Base-by-base conservation (phyloP, 2,113 vertebrate species). In the Nycticebus coucang region DNA sequence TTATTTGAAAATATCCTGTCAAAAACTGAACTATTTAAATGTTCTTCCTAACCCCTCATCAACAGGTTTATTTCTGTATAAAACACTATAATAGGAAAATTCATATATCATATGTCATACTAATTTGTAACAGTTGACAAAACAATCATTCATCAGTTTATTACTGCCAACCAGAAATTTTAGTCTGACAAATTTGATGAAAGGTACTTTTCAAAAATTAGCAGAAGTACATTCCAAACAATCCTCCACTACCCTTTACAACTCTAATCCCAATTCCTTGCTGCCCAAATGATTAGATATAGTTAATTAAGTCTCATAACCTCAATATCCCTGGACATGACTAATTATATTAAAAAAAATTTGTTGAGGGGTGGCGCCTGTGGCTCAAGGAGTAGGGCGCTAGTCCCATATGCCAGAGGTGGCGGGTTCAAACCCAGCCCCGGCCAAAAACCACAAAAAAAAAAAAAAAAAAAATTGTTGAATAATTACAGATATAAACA, bases 1-100 rank as follows among this genome's bases (percentile, higher is more conserved):
- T 92, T 77, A 59, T 4, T 69, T 64, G 2, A 80, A 89, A 83
- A 50, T 75, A 80, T 33, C 8, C 35, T 57, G 30, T 68, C 35
- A 96, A 68, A 92, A 77, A 57, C 14, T 64, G 10, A 90, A 80
- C 19, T 55, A 72, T 77, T n/a, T 80, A 64, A 93, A 37, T 84
- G 30, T 64, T 90, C 33, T 64, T 90, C 33, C 30, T 26, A 95
- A 88, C 30, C 30, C 30, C 13, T 81, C 37, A 94, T 81, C n/a
- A 91, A 35, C 7, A 94, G 12, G 33, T 77, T 83, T 72, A 4
- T 81, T 93, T 95, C 33, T 83, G 12, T 15, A 82, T 57, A 91
- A 81, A 91, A 68, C 37, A 80, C 37, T 91, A 17, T 72, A 87
- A 35, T 37, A 78, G 3, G 59, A 9, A 41, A 14, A 68, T 9